These are phyloP conservation scores for Drosophila algonquin DNA, from an alignment of 2,888 invertebrate species.

Conservation along the genomic window DNA sequence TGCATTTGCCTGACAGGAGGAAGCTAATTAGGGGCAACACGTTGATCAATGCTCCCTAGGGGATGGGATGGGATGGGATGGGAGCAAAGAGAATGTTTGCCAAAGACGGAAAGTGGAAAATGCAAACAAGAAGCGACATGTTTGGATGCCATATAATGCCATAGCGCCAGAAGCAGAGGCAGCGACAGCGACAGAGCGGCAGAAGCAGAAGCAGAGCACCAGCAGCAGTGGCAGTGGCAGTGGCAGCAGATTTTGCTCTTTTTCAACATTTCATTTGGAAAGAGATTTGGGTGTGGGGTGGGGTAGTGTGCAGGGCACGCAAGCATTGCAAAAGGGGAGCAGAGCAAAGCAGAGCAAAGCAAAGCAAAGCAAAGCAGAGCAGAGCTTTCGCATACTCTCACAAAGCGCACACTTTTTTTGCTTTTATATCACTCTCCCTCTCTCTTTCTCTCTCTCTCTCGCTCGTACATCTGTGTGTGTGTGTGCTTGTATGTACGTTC, in stretches of 20 bases:
- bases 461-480: neutral
- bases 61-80: constrained; percentile 48
- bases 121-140: constrained; percentile 68
- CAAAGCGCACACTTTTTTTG: constrained; percentile 28
- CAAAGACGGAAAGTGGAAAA: constrained; percentile 73
- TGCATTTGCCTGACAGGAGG: constrained; percentile 59
- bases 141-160: constrained; percentile 37
- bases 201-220: constrained; percentile 29
- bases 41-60: constrained; percentile 28
- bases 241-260: constrained; percentile 46
- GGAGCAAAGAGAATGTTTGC: constrained; percentile 60
- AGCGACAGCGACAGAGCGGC: neutral
- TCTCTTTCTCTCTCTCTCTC: neutral
- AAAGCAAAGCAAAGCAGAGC: constrained; percentile 4
- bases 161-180: constrained; percentile 22
- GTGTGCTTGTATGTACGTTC: constrained; percentile 59
- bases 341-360: constrained; percentile 6
- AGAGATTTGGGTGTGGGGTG: constrained; percentile 19
- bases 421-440: constrained; percentile 29
- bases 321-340: constrained; percentile 44
- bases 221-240: constrained; percentile 19
- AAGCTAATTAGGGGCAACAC: constrained; percentile 70
- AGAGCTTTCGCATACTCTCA: constrained; percentile 44
- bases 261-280: constrained; percentile 44
- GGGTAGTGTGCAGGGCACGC: constrained; percentile 19